Evolutionary conservation across 2,113 vertebrate species (phyloP), one percentile per base, ranked within the genome.

Genomic region (Ramphastos sulfuratus): DNA sequence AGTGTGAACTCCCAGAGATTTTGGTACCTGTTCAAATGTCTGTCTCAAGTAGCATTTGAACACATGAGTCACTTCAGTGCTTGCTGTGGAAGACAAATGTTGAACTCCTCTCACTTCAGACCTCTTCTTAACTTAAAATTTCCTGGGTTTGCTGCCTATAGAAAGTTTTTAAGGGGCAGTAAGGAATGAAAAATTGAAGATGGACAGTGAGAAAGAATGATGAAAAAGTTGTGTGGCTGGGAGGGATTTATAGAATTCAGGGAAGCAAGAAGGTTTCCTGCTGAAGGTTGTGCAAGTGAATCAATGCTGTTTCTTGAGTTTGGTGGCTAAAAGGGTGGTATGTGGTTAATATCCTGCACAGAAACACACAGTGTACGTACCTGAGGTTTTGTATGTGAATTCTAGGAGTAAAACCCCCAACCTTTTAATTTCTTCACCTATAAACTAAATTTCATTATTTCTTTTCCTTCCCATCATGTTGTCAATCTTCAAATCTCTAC

Each of bases 251-350:
- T 31, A 64, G 58, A 19, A n/a, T 9, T n/a, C 12, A 19, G 50
- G 67, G 44, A 37, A 35, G 37, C 64, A 17, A 5, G 44, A 39
- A 16, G 17, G 10, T 44, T 74, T 59, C 42, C 78, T 42, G 42
- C 55, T 24, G 67, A 21, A 48, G 25, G 18, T 12, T 58, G 19
- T 56, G 15, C 35, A 18, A 27, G 12, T 12, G 2, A 16, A 8
- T 18, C 0, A 2, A 31, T 46, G 23, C 11, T 9, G 0, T 5
- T 30, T 25, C 25, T 14, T 42, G 16, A 2, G 6, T n/a, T 35
- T 25, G 52, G 39, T 33, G 60, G 16, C 28, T 24, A 20, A 7
- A 63, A 44, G 21, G 33, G 11, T 21, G 42, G 6, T 11, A 9
- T 60, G 60, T 16, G 27, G 63, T 56, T 56, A 5, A 21, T 33